phyloP scores from a whole-genome alignment of 2,888 invertebrate genomes.

The Acleris emargana region DNA sequence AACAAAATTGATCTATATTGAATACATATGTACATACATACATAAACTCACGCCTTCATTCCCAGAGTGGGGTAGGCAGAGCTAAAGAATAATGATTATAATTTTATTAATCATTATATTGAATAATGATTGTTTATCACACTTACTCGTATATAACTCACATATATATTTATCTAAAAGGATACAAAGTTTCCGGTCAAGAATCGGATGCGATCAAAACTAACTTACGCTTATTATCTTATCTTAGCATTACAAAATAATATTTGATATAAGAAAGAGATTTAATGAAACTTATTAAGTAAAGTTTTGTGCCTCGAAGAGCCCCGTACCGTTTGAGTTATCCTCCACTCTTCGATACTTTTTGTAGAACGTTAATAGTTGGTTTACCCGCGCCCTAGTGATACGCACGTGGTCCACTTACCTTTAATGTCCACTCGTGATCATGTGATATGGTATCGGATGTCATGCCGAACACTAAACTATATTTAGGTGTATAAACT shows the following conservation, averaged over 20 bases:
- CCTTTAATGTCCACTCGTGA: slow-evolving; percentile 42
- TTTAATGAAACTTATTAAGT: slow-evolving; percentile 64
- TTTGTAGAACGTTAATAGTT: not conserved
- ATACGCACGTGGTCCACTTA: slow-evolving; percentile 42
- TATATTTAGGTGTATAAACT: slow-evolving; percentile 44
- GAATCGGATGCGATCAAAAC: slow-evolving; percentile 64
- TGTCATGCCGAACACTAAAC: slow-evolving; percentile 61
- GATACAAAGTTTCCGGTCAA: slow-evolving; percentile 56
- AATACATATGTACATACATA: too few species aligned
- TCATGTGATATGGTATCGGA: slow-evolving; percentile 66
- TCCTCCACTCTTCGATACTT: slow-evolving; percentile 25
- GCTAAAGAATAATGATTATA: too few species aligned
- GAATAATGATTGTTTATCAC: slow-evolving; percentile 10
- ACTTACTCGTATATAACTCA: slow-evolving; percentile 31
- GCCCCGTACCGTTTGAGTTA: slow-evolving; percentile 52
- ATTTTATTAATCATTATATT: too few species aligned
- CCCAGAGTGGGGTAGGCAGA: too few species aligned
- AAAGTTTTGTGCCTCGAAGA: slow-evolving; percentile 73
- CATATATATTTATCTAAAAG: slow-evolving; percentile 34
- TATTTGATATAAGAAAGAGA: slow-evolving; percentile 69
- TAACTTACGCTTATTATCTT: slow-evolving; percentile 81
- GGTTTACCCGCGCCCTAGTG: slow-evolving; percentile 13
- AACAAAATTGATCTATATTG: not conserved
- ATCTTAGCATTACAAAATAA: slow-evolving; percentile 72
- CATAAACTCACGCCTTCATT: too few species aligned